A percentile compares a stretch with the other conserved stretches of the same genome.
Evolutionary conservation across 2,797 vertebrate genomes (phyloP).

Genomic region (Diglossa cyanea): DNA sequence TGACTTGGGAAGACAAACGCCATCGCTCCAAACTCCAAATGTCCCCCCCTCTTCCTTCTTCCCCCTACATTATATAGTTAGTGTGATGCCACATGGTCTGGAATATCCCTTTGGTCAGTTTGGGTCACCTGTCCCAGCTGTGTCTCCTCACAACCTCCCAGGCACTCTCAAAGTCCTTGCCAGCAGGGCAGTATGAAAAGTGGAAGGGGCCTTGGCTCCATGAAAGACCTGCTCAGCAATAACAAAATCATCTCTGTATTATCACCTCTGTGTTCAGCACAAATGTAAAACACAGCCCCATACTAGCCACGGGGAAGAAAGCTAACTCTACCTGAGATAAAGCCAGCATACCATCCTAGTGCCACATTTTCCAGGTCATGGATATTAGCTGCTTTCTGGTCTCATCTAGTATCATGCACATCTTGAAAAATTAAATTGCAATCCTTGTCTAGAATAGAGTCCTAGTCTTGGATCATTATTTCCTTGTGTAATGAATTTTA

Average conservation of each 20-base stretch:
- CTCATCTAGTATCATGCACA: background rate
- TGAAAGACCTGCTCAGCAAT: background rate
- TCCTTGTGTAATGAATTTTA: background rate
- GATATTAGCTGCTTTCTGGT: background rate
- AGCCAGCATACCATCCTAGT: background rate
- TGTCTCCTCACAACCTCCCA: background rate
- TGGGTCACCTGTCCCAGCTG: background rate
- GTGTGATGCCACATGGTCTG: background rate
- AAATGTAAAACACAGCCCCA: background rate
- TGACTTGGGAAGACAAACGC: background rate
- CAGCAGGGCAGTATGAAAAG: background rate
- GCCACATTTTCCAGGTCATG: background rate
- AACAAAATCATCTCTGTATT: background rate
- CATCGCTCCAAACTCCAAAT: background rate
- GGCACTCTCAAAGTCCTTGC: background rate
- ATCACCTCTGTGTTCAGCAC: background rate
- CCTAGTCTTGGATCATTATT: background rate
- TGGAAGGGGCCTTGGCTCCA: background rate
- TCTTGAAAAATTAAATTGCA: background rate
- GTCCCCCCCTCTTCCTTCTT: background rate
- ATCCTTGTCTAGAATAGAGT: background rate
- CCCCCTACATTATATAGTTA: too few species aligned
- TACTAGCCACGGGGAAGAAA: background rate
- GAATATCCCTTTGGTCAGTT: background rate
- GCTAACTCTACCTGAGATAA: background rate